Conservation (phyloP, 2,888 invertebrate genomes). For the Amblyjoppa fuscipennis region DNA sequence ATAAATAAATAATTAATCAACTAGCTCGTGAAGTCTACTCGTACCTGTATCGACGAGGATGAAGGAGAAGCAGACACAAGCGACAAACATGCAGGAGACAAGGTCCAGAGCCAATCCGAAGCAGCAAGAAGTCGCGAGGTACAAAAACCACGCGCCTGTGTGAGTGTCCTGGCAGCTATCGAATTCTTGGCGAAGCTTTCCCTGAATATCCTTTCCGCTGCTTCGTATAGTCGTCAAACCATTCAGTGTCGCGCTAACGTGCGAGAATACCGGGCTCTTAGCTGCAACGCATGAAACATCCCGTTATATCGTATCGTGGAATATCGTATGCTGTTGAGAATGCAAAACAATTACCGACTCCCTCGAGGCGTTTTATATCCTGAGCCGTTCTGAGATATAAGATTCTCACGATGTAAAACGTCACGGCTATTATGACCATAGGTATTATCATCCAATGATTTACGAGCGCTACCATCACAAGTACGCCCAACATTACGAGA, state of each 20-base stretch:
- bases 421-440: slow-evolving; percentile 87
- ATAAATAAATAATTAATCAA: too few species aligned
- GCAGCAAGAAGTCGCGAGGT: slow-evolving; percentile 88
- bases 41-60: slow-evolving; percentile 87
- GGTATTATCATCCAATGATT: slow-evolving; percentile 90
- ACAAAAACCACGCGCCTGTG: slow-evolving; percentile 90
- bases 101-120: slow-evolving; percentile 92
- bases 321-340: slow-evolving; percentile 1
- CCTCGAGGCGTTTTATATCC: slow-evolving; percentile 89
- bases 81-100: slow-evolving; percentile 89
- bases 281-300: slow-evolving; percentile 79
- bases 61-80: slow-evolving; percentile 88
- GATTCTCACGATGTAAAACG: slow-evolving; percentile 88
- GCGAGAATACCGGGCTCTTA: slow-evolving; percentile 96
- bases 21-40: neutral
- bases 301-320: neutral
- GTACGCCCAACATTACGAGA: slow-evolving; percentile 84
- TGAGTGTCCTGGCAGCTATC: slow-evolving; percentile 90
- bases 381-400: slow-evolving; percentile 90
- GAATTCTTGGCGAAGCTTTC: slow-evolving; percentile 91
- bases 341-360: slow-evolving; percentile 83
- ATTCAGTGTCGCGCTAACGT: slow-evolving; percentile 93
- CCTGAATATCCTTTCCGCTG: slow-evolving; percentile 88
- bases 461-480: slow-evolving; percentile 86
- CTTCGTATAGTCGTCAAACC: slow-evolving; percentile 96